phyloP scores from a whole-genome alignment of 2,113 vertebrate genomes.

The Lipotes vexillifer region DNA sequence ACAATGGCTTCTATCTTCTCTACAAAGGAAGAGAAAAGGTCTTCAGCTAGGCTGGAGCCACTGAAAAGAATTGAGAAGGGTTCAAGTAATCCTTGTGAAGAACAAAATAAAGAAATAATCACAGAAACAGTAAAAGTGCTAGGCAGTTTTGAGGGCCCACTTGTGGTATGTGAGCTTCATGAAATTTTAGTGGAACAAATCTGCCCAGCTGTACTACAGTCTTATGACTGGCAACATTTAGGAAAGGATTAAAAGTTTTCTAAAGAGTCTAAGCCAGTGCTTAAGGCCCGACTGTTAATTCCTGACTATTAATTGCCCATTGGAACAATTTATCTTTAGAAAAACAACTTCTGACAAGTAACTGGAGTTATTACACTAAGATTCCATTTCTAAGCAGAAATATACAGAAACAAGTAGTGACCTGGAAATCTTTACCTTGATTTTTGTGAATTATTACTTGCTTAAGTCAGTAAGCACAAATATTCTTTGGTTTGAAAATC shows the following conservation, averaged over 20 bases:
- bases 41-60: background rate
- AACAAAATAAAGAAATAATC: background rate
- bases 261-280: background rate
- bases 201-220: background rate
- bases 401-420: background rate
- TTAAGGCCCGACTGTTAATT: background rate
- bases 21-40: background rate
- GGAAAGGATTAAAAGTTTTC: background rate
- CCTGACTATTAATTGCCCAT: background rate
- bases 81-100: background rate
- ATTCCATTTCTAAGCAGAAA: conserved; percentile 9
- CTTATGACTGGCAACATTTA: background rate
- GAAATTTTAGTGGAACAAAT: background rate
- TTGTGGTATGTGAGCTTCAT: background rate
- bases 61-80: background rate
- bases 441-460: background rate
- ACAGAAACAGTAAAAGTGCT: background rate
- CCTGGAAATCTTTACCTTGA: background rate
- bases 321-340: background rate
- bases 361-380: background rate
- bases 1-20: background rate
- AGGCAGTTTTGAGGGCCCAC: background rate
- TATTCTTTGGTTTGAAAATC: conserved; percentile 13
- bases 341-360: background rate
- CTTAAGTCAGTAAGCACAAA: background rate